phyloP scores from a whole-genome alignment of 1,140 invertebrate species.

The Cherax quadricarinatus region DNA sequence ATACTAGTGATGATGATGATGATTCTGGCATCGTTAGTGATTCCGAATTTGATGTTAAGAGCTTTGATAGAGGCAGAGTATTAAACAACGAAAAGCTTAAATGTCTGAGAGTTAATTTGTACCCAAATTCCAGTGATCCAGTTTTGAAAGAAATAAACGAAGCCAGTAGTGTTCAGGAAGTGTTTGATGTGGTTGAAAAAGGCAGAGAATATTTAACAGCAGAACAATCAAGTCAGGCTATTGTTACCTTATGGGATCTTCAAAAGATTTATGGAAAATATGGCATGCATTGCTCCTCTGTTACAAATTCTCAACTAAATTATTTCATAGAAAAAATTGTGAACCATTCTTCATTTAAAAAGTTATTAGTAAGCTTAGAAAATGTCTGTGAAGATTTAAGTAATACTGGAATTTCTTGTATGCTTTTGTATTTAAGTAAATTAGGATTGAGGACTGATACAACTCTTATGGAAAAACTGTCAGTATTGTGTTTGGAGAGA shows the following conservation, averaged over 20 bases:
- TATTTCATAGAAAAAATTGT: conserved; percentile 46
- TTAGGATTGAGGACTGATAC: conserved; percentile 32
- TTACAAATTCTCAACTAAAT: conserved; percentile 1
- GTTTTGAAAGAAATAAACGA: conserved; percentile 36
- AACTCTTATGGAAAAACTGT: conserved; percentile 41
- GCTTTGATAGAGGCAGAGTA: conserved; percentile 7
- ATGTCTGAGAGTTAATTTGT: conserved; percentile 24
- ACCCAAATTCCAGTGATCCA: conserved; percentile 27
- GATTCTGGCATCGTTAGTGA: conserved; percentile 45
- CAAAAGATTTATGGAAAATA: conserved; percentile 57
- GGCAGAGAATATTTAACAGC: conserved; percentile 7
- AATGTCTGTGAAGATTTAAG: conserved; percentile 32
- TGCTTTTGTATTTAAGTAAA: conserved; percentile 47
- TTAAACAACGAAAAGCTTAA: conserved; percentile 47
- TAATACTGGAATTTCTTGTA: conserved; percentile 43
- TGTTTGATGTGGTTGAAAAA: conserved; percentile 53
- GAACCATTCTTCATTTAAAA: conserved; percentile 35
- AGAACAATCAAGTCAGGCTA: conserved; percentile 39
- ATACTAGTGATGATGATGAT: conserved; percentile 10
- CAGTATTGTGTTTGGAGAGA: conserved; percentile 28
- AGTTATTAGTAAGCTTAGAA: conserved; percentile 24
- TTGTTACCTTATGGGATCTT: conserved; percentile 58
- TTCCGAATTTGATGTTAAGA: conserved; percentile 39
- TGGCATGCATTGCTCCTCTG: conserved; percentile 18
- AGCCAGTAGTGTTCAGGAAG: conserved; percentile 60